phyloP scores from a whole-genome alignment of 2,113 vertebrate species.

The Megalops atlanticus region DNA sequence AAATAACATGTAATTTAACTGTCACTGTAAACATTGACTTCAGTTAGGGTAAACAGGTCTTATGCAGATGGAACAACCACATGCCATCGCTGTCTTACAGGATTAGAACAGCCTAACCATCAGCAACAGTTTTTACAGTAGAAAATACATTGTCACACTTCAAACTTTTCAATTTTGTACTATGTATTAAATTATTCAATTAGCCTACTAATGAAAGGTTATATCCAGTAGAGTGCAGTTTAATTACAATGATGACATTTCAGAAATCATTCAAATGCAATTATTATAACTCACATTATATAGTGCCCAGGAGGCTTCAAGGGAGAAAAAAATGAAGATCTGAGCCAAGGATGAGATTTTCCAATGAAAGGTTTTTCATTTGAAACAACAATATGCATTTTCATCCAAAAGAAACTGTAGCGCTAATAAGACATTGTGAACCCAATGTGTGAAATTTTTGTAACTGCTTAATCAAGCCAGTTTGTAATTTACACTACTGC shows the following conservation, averaged over 20 bases:
- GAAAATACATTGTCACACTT: background rate
- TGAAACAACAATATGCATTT: too few relatives aligned
- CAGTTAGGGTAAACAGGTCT: background rate
- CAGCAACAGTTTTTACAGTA: background rate
- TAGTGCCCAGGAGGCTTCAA: background rate
- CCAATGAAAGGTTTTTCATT: background rate
- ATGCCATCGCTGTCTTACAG: background rate
- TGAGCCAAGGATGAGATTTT: conserved; percentile 7
- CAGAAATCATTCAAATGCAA: background rate
- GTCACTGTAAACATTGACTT: background rate
- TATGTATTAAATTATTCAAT: background rate
- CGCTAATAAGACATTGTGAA: too few relatives aligned
- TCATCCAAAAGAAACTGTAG: too few relatives aligned
- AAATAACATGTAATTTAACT: background rate
- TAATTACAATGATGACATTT: conserved; percentile 1
- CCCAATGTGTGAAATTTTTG: too few relatives aligned
- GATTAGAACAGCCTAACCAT: background rate
- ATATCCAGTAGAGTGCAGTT: conserved; percentile 3
- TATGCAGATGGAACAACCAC: background rate
- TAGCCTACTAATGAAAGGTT: background rate
- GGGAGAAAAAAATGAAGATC: background rate
- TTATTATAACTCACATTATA: background rate
- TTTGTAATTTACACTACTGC: too few relatives aligned
- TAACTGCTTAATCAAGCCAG: too few relatives aligned
- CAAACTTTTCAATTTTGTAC: background rate